Base-by-base conservation (phyloP, 2,888 invertebrate genomes). In the Protonemura montana region DNA sequence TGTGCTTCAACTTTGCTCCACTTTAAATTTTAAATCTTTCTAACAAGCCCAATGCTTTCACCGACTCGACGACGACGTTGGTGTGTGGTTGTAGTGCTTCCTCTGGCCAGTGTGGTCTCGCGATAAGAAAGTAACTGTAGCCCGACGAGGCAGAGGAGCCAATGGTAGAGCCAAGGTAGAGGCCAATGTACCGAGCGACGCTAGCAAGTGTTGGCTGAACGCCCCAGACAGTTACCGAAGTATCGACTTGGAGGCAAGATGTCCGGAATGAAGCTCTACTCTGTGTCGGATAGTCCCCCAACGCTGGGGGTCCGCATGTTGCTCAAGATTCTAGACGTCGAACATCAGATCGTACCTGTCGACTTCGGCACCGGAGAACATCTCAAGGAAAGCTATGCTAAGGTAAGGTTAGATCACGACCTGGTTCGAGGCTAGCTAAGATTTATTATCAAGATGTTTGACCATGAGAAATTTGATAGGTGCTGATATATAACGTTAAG, bases 251-350 rank as follows among this genome's bases (percentile, higher is more conserved):
- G 30, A n/a, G 59, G 41, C 76, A 81, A 87, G 42, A 90, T 89
- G 90, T 88, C 89, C 30, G 78, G 80, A 16, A 85, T 96, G 90
- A 96, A 95, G 90, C 90, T 96, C 80, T 96, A 96, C 89, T 93
- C 94, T 82, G 95, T 96, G 85, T 95, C 95, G 2, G 96, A 96
- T 91, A 96, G 96, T 0, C 96, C 96, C 0, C 96, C 96, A 85
- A 96, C 96, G 6, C 90, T 96, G 87, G 95, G 95, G 5, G 96
- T 96, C 85, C 92, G 94, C 76, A 95, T 95, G 92, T 93, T 94
- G 0, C 91, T 96, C 16, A 94, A 94, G 88, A 93, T 93, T 30
- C 91, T 96, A 76, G 91, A 94, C 59, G 90, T 96, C 85, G 94
- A 95, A 26, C 95, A 93, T 89, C 94, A 95, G 88, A 91, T 95